These are phyloP conservation scores for Omphaloscelis lunosa DNA, from an alignment of 2,888 invertebrate species.

Conservation along the genomic window DNA sequence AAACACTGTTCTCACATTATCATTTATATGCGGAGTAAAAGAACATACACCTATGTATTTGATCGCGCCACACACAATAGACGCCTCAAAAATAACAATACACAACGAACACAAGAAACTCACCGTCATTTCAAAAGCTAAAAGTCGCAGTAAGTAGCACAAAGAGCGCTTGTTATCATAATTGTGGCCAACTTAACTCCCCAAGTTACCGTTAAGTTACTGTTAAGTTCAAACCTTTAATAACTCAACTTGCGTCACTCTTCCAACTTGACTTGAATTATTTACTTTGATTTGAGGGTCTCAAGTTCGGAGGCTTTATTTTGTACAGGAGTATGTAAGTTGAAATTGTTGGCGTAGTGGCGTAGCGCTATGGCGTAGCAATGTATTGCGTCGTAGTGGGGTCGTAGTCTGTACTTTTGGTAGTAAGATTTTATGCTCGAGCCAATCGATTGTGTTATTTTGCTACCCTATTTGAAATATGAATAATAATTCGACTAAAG, in stretches of 20 bases:
- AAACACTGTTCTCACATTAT: not conserved
- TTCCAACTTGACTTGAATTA: slow-evolving; percentile 56
- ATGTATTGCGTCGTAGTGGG: slow-evolving; percentile 29
- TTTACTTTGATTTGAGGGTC: slow-evolving; percentile 66
- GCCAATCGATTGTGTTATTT: slow-evolving; percentile 17
- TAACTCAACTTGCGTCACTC: slow-evolving; percentile 64
- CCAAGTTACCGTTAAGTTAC: slow-evolving; percentile 64
- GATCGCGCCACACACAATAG: slow-evolving; percentile 38
- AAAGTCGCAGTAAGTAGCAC: slow-evolving; percentile 64
- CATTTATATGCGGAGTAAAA: not conserved
- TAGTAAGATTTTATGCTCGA: not conserved
- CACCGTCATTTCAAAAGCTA: slow-evolving; percentile 55
- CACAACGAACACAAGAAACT: slow-evolving; percentile 56
- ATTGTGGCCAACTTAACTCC: slow-evolving; percentile 73
- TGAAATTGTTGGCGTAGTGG: slow-evolving; percentile 23
- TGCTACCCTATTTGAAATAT: not conserved
- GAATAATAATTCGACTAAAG: not conserved
- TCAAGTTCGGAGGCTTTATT: slow-evolving; percentile 36
- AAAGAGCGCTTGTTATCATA: slow-evolving; percentile 76
- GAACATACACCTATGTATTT: slow-evolving; percentile 19
- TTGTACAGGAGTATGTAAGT: slow-evolving; percentile 24
- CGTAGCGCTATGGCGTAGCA: slow-evolving; percentile 40
- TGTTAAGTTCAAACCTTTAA: slow-evolving; percentile 64
- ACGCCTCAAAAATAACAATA: slow-evolving; percentile 48
- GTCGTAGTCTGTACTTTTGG: slow-evolving; percentile 43